These are phyloP conservation scores for Tragelaphus oryx DNA, from an alignment of 2,797 vertebrate species.

Conservation along the genomic window DNA sequence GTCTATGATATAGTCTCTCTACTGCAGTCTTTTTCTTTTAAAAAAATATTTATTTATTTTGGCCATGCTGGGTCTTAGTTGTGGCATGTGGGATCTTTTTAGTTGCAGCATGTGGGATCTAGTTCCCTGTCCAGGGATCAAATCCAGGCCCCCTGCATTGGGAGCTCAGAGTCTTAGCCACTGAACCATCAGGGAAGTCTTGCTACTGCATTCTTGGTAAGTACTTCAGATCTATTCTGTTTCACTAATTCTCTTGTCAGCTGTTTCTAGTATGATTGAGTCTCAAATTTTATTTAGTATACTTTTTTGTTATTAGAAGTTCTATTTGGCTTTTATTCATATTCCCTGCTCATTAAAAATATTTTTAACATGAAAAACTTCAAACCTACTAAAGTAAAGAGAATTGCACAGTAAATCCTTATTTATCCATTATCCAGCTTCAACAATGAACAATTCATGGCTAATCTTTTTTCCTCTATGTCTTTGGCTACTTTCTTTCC, in stretches of 20 bases:
- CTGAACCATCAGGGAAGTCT: neutral
- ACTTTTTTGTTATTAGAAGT: neutral
- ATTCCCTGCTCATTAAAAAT: neutral
- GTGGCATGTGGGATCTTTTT: neutral
- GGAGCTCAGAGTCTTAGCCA: neutral
- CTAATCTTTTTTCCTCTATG: neutral
- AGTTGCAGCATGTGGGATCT: neutral
- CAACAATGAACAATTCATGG: neutral
- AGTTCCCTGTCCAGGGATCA: neutral
- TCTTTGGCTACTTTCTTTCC: neutral
- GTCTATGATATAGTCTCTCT: neutral
- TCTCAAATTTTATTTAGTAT: neutral
- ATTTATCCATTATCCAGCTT: neutral
- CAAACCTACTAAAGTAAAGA: neutral
- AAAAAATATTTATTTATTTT: neutral
- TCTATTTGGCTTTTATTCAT: conserved; percentile 12
- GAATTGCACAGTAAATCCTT: neutral
- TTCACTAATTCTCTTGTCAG: neutral
- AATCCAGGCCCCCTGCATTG: neutral
- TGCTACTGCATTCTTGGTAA: neutral
- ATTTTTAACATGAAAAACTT: neutral
- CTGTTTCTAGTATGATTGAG: neutral
- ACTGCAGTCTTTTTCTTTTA: neutral
- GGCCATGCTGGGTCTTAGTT: neutral
- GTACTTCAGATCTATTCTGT: neutral